Evolutionary conservation across 2,888 invertebrate species (phyloP).

Genomic region (Trilocha varians): DNA sequence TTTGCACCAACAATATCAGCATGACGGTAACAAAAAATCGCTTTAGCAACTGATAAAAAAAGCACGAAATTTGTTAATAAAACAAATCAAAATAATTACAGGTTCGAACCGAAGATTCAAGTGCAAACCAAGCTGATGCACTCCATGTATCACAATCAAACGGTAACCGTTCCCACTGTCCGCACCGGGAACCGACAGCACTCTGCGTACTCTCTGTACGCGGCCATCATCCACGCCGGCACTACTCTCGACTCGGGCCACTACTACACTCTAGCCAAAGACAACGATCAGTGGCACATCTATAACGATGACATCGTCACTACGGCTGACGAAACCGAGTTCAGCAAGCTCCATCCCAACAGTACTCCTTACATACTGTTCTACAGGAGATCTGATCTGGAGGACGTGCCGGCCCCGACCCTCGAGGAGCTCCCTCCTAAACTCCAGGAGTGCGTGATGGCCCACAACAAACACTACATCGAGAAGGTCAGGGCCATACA

Average conservation of each 20-base stretch:
- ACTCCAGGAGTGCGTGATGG: conserved; percentile 37
- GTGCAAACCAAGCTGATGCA: conserved; percentile 86
- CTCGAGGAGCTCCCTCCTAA: conserved; percentile 43
- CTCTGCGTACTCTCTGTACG: conserved; percentile 79
- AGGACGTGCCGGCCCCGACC: conserved; percentile 37
- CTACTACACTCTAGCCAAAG: conserved; percentile 87
- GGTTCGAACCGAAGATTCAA: conserved; percentile 63
- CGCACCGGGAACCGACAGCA: conserved; percentile 39
- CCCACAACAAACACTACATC: conserved; percentile 49
- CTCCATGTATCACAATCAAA: conserved; percentile 75
- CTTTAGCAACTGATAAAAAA: too few relatives aligned
- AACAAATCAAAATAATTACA: conserved; percentile 15
- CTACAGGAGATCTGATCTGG: conserved; percentile 72
- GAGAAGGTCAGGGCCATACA: conserved; percentile 36
- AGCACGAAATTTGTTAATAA: not conserved
- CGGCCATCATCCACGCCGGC: conserved; percentile 89
- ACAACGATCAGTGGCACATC: conserved; percentile 80
- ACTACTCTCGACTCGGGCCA: conserved; percentile 89
- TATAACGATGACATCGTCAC: conserved; percentile 87
- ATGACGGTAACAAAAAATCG: too few relatives aligned
- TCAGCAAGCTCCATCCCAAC: conserved; percentile 77
- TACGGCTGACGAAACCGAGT: conserved; percentile 70
- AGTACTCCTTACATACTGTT: conserved; percentile 90
- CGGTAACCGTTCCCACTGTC: conserved; percentile 59
- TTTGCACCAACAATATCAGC: too few relatives aligned